Base-by-base conservation (phyloP, 2,797 vertebrate species). In the Sebastes reedi region DNA sequence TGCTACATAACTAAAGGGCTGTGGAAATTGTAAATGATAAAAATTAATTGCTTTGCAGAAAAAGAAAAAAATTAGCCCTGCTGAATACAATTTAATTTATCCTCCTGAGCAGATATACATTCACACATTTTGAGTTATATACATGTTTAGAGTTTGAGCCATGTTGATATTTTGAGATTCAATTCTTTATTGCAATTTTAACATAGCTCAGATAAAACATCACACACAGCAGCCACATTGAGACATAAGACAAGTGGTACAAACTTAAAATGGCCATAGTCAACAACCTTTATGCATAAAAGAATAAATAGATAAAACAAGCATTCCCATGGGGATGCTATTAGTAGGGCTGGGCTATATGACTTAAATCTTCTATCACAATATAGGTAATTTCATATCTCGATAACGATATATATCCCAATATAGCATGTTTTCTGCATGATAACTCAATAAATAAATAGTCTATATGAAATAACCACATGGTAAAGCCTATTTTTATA, bases 31-130 rank as follows among this genome's bases (percentile, higher is more conserved):
- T 30, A 67, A 75, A 55, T 36, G 61, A 22, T 50, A 36, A 67
- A 67, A 72, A 70, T 36, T 5, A 82, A 82, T 79, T 79, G 72
- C 67, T 65, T 79, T 60, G 50, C 8, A 52, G 50, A 52, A 52
- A 10, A 52, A 52, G 50, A 52, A 52, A 52, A 22, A 30, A 59
- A 67, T 27, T 22, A 77, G 55, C 24, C 54, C 6, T 20, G 25
- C 39, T 54, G 39, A 75, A 83, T 61, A 67, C 50, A 66, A 67
- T 69, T 83, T 55, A 5, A 73, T 59, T 32, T 14, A 29, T 32
- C 30, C 24, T 24, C 11, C 11, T 20, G 24, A 27, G 13, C 29
- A 64, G 60, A 70, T 64, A 70, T 64, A 59, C 18, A 82, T 29
- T 29, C 24, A 54, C 39, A 75, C 67, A 68, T 2, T 61, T 36